Evolutionary conservation across 2,113 vertebrate genomes (phyloP), one percentile per base, ranked within the genome.

Genomic region (Felis chaus): DNA sequence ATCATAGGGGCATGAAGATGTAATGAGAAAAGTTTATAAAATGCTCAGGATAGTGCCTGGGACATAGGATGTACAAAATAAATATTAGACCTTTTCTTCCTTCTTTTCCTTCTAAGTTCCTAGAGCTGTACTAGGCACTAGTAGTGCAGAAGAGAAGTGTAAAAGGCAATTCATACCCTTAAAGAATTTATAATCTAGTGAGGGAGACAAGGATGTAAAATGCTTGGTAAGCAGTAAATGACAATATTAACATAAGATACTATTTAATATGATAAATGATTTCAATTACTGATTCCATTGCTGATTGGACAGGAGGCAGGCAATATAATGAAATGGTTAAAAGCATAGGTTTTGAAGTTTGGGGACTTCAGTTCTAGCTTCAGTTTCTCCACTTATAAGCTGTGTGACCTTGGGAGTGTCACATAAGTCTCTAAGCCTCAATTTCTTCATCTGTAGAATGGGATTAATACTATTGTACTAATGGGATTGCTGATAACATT

Each of bases 11-110:
- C 33, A 18, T 69, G 73, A 65, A 83, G 6, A 88, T 66, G 85
- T 91, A 94, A 94, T 84, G 80, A 91, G 9, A 83, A 85, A 96
- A 91, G 33, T 31, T 91, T 85, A 80, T 89, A 65, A 76, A 91
- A 82, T 76, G 33, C 48, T 76, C 68, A 84, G 23, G 80, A 83
- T 63, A 91, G 73, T 86, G 18, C 61, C 55, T 73, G 61, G 33
- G 21, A 39, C 4, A 65, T 39, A 53, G 1, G 90, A 23, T 74
- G 11, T 88, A 81, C 33, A 48, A 36, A 90, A 81, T 55, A 83
- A 63, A 78, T n/a, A 69, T 91, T 29, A 74, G 16, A 73, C 12
- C 55, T 90, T 80, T 81, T 4, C 15, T 29, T 93, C 5, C 14
- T 48, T 73, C 25, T 10, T 78, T 57, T 10, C 25, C 5, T 65